Evolutionary conservation across 2,797 vertebrate species (phyloP).

Genomic region (Pampus argenteus): DNA sequence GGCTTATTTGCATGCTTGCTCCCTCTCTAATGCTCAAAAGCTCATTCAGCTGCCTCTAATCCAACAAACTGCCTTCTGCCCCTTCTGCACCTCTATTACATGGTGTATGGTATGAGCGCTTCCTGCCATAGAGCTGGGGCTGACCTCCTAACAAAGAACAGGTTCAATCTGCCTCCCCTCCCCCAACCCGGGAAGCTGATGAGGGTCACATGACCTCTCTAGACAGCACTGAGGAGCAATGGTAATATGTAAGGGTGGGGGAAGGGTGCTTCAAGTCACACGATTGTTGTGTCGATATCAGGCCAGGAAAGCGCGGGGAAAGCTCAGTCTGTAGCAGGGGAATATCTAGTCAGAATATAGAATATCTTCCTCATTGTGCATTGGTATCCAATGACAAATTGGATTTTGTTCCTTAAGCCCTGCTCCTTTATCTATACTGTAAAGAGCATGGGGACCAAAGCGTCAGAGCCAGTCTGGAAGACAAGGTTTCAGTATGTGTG

Average conservation of each 20-base stretch:
- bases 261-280: conserved; percentile 80
- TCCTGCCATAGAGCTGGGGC: conserved; percentile 82
- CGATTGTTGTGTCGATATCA: conserved; percentile 80
- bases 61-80: conserved; percentile 4
- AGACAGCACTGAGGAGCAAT: conserved; percentile 86
- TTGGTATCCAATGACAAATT: conserved; percentile 70
- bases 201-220: conserved; percentile 92
- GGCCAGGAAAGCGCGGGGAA: conserved; percentile 60
- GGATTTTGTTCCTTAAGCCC: conserved; percentile 62
- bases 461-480: conserved; percentile 42
- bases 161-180: conserved; percentile 88
- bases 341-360: conserved; percentile 66
- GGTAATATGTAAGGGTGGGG: conserved; percentile 85
- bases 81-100: conserved; percentile 83
- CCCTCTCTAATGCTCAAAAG: conserved; percentile 31
- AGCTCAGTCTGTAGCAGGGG: conserved; percentile 63
- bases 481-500: conserved; percentile 47
- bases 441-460: conserved; percentile 40
- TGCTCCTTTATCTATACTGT: conserved; percentile 70
- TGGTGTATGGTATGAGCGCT: conserved; percentile 81
- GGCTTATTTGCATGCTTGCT: not conserved
- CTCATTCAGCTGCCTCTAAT: conserved; percentile 3
- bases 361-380: conserved; percentile 64
- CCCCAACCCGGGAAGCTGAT: conserved; percentile 85
- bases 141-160: conserved; percentile 95